These are phyloP conservation scores for Danio kyathit DNA, from an alignment of 2,797 vertebrate genomes.

Conservation along the genomic window DNA sequence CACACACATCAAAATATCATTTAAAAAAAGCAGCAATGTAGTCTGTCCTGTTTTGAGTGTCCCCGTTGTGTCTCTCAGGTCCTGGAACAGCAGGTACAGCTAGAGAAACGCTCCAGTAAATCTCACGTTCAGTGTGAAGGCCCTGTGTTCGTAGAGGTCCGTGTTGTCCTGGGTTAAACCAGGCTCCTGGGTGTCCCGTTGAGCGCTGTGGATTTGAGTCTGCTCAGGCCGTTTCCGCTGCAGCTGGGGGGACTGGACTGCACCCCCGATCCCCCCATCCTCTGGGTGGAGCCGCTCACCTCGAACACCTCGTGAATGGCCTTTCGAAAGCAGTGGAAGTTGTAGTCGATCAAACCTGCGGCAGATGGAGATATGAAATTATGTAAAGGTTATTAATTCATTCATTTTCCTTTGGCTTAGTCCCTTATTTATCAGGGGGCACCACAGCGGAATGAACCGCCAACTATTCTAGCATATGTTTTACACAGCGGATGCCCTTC, in stretches of 20 bases:
- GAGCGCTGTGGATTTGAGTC: constrained; percentile 88
- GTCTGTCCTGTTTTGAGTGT: constrained; percentile 9
- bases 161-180: constrained; percentile 67
- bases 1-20: constrained; percentile 24
- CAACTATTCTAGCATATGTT: no score
- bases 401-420: no score
- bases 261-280: constrained; percentile 78
- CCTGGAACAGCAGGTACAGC: constrained; percentile 24
- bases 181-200: constrained; percentile 92
- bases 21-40: constrained; percentile 42
- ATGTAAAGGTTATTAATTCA: no score
- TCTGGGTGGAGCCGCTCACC: constrained; percentile 90
- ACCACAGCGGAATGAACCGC: no score
- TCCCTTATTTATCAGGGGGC: no score
- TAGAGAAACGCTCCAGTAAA: constrained; percentile 29
- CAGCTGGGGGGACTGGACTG: constrained; percentile 74
- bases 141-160: constrained; percentile 54
- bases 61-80: constrained; percentile 28
- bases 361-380: neutral
- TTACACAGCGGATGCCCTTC: no score
- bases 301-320: constrained; percentile 99
- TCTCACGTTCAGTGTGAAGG: constrained; percentile 21
- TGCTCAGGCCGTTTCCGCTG: constrained; percentile 35
- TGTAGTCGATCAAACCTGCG: constrained; percentile 99
- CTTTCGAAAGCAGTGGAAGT: constrained; percentile 99